phyloP scores from a whole-genome alignment of 2,113 vertebrate genomes.

The Plotosus lineatus region DNA sequence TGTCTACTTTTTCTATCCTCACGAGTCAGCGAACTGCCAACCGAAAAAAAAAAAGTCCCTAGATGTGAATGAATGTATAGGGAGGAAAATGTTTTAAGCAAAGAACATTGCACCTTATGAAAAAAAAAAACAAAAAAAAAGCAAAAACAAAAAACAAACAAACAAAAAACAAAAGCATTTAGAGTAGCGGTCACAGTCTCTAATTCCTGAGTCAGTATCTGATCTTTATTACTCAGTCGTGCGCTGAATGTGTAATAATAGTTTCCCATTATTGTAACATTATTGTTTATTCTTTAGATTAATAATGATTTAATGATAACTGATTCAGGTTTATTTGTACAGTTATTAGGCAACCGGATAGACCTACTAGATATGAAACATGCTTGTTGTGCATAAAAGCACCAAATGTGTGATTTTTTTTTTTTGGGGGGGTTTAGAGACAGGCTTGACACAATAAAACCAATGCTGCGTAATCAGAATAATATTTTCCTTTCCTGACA shows the following conservation, averaged over 20 bases:
- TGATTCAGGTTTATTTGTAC: too few species aligned
- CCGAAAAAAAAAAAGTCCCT: background rate
- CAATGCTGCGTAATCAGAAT: conserved; percentile 49
- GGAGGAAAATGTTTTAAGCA: background rate
- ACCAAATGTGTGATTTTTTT: background rate
- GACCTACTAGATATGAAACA: background rate
- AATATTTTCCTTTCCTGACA: conserved; percentile 47
- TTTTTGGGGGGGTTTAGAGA: too few species aligned
- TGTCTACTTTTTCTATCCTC: background rate
- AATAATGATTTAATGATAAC: too few species aligned
- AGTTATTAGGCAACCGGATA: background rate
- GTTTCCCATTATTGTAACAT: too few species aligned
- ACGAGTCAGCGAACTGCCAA: background rate
- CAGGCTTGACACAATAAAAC: background rate
- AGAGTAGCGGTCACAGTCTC: background rate
- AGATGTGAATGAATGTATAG: background rate
- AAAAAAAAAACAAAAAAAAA: too few species aligned
- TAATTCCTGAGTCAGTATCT: too few species aligned
- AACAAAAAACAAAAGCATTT: too few species aligned
- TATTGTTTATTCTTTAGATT: too few species aligned
- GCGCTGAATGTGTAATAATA: too few species aligned
- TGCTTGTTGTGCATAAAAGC: conserved; percentile 10
- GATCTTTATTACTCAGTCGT: too few species aligned
- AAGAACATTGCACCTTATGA: background rate
- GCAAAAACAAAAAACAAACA: too few species aligned